Conservation (phyloP, 2,888 invertebrate genomes). For the Yponomeuta cagnagella region DNA sequence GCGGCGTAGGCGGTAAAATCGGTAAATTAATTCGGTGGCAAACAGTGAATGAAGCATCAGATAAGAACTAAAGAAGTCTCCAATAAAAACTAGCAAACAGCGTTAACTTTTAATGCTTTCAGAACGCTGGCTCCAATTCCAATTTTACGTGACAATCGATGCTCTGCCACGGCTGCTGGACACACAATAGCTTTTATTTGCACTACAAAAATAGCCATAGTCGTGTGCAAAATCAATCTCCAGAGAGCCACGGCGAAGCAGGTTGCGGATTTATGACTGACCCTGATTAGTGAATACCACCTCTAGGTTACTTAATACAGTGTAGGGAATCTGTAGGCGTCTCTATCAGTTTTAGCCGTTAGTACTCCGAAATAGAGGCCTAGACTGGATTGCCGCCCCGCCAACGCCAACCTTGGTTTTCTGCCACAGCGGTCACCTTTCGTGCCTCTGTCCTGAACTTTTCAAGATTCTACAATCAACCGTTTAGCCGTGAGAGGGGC, state of each 20-base stretch:
- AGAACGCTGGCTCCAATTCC: too few relatives aligned
- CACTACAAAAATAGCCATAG: neutral
- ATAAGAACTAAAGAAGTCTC: too few relatives aligned
- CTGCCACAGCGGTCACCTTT: neutral
- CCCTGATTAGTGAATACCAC: neutral
- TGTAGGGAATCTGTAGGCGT: neutral
- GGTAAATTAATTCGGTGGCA: too few relatives aligned
- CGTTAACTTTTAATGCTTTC: too few relatives aligned
- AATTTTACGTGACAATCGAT: too few relatives aligned
- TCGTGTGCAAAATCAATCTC: neutral
- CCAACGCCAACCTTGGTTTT: neutral
- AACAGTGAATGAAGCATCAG: too few relatives aligned
- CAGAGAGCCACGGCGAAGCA: neutral
- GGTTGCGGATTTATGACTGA: neutral
- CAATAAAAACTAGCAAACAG: too few relatives aligned
- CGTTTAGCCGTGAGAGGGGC: too few relatives aligned
- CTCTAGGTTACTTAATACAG: neutral
- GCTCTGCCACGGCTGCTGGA: too few relatives aligned
- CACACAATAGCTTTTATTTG: neutral
- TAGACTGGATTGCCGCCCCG: neutral
- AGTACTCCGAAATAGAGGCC: neutral
- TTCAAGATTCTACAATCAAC: too few relatives aligned
- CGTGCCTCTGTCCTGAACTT: too few relatives aligned
- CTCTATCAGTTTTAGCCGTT: neutral
- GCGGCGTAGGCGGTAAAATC: too few relatives aligned